A percentile compares a stretch with the other conserved stretches of the same genome.
phyloP scores from a whole-genome alignment of 2,888 invertebrate genomes.

The Carterocephalus palaemon region DNA sequence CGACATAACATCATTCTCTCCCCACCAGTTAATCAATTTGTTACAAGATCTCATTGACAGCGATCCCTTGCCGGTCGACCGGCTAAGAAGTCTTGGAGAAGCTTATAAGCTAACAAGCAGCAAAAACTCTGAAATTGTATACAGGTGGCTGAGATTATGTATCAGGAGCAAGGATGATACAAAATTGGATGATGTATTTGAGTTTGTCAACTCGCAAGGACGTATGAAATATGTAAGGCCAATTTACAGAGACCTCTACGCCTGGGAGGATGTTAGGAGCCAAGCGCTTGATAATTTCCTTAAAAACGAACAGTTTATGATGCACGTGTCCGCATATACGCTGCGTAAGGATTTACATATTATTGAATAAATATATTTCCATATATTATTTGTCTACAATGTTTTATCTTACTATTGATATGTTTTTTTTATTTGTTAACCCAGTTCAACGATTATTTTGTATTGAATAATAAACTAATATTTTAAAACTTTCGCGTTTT shows the following conservation, averaged over 20 bases:
- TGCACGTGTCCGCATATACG: constrained; percentile 87
- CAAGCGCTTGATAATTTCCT: constrained; percentile 86
- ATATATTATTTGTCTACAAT: constrained; percentile 23
- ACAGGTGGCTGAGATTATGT: constrained; percentile 87
- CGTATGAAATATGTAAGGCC: constrained; percentile 95
- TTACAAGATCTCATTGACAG: constrained; percentile 81
- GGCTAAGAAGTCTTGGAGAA: constrained; percentile 80
- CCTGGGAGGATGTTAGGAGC: constrained; percentile 85
- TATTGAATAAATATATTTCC: constrained; percentile 32
- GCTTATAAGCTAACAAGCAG: constrained; percentile 82
- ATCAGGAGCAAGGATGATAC: constrained; percentile 85
- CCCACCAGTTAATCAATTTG: constrained; percentile 83
- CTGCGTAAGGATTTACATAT: constrained; percentile 87
- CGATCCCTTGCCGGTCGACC: constrained; percentile 69
- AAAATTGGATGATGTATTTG: constrained; percentile 82
- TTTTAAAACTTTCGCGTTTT: no score
- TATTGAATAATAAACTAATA: no score
- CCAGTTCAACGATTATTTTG: background rate
- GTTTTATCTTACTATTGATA: constrained; percentile 4
- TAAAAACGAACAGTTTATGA: constrained; percentile 86
- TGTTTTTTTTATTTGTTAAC: constrained; percentile 8
- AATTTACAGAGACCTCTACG: constrained; percentile 89
- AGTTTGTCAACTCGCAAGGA: constrained; percentile 90
- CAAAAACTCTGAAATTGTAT: constrained; percentile 88
- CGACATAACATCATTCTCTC: constrained; percentile 77